phyloP scores from a whole-genome alignment of 1,140 invertebrate genomes.

The Drosophila bipectinata region DNA sequence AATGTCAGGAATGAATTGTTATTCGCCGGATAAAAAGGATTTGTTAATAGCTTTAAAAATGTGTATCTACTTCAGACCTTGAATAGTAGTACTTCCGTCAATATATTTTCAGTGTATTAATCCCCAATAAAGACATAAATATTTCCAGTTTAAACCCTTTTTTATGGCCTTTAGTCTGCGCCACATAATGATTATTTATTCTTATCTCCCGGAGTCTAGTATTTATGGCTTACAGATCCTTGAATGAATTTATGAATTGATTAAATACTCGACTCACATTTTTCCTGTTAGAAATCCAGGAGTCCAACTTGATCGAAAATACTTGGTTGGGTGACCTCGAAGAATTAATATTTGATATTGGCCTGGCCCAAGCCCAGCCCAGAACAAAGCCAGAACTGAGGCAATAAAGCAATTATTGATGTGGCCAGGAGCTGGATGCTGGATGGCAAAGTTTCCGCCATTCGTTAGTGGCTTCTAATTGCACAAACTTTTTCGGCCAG shows the following conservation, averaged over 20 bases:
- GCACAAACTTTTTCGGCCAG: constrained; percentile 37
- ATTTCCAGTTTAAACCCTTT: no score
- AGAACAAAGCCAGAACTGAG: constrained; percentile 1
- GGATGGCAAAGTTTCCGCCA: constrained; percentile 22
- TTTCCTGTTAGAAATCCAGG: neutral
- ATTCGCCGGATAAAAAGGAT: constrained; percentile 1
- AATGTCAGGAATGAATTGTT: constrained; percentile 9
- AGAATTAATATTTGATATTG: constrained; percentile 34
- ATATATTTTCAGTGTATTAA: no score
- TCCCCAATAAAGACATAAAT: no score
- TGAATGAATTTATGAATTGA: no score
- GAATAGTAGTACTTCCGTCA: no score
- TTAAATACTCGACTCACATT: no score
- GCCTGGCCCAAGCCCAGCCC: neutral
- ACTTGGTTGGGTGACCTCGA: constrained; percentile 6
- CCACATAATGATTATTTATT: no score
- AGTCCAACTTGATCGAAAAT: neutral
- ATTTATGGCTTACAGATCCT: no score
- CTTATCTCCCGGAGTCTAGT: no score
- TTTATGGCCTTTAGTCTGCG: no score
- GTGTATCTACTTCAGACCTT: neutral
- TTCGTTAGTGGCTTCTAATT: constrained; percentile 52
- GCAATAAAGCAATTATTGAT: constrained; percentile 64
- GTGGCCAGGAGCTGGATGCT: constrained; percentile 16
- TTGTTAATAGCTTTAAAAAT: neutral